These are phyloP conservation scores for Leptinotarsa peninsularis DNA, from an alignment of 2,888 invertebrate species.

Conservation along the genomic window DNA sequence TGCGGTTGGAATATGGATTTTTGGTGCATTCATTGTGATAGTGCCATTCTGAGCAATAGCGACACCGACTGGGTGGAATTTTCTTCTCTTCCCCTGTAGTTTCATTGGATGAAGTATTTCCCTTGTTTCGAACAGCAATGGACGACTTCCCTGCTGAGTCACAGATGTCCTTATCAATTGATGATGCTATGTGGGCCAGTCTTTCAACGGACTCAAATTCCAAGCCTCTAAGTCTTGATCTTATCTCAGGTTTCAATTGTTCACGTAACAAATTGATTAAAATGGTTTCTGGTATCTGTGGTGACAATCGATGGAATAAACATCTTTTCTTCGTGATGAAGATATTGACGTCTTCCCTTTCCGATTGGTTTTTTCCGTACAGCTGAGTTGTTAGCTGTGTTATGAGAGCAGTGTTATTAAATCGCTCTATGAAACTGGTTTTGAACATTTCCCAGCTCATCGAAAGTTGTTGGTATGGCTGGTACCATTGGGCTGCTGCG, in stretches of 20 bases:
- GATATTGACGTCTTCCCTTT: constrained; percentile 2
- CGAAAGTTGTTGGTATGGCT: neutral
- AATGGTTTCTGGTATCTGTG: neutral
- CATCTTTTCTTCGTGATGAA: constrained; percentile 19
- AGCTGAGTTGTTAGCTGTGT: constrained; percentile 13
- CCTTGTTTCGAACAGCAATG: neutral
- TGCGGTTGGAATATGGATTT: neutral
- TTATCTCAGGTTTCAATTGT: constrained; percentile 21
- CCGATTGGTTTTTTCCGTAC: neutral
- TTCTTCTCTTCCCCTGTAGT: neutral
- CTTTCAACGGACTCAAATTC: neutral
- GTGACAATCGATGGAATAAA: neutral
- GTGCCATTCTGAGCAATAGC: constrained; percentile 1
- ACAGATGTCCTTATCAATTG: neutral
- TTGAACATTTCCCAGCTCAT: constrained; percentile 19
- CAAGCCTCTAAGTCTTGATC: neutral
- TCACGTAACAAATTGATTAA: neutral
- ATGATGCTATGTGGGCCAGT: neutral
- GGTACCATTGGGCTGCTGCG: constrained; percentile 11
- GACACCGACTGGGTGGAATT: neutral
- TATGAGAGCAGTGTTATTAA: neutral
- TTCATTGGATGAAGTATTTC: neutral
- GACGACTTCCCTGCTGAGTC: neutral
- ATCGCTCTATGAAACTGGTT: constrained; percentile 4
- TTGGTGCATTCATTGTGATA: neutral